Percentiles rank a stretch among this genome's conserved stretches.
phyloP scores from a whole-genome alignment of 2,113 vertebrate genomes.

The Clupea harengus region DNA sequence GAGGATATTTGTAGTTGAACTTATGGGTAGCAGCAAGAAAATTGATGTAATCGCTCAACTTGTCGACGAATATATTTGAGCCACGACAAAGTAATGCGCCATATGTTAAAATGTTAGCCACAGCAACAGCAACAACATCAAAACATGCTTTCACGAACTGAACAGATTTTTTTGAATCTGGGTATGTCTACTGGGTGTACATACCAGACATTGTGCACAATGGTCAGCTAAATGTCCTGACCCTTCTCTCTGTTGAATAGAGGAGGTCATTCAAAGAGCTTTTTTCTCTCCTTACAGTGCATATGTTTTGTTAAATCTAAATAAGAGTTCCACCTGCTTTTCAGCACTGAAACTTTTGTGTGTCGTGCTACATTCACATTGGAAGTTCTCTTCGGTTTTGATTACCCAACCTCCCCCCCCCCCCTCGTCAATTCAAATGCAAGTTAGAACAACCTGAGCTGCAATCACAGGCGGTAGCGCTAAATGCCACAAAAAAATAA shows the following conservation, averaged over 20 bases:
- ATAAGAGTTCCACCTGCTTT: conserved; percentile 66
- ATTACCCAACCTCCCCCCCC: background rate
- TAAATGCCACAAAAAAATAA: background rate
- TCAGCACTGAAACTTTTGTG: conserved; percentile 59
- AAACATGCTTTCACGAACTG: conserved; percentile 10
- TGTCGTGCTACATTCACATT: conserved; percentile 55
- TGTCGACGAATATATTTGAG: conserved; percentile 4
- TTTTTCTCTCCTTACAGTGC: background rate
- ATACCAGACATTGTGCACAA: conserved; percentile 12
- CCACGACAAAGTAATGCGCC: background rate
- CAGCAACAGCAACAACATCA: conserved; percentile 18
- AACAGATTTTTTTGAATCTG: background rate
- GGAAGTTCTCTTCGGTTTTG: conserved; percentile 26
- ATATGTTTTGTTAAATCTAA: conserved; percentile 64
- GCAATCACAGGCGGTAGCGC: conserved; percentile 35
- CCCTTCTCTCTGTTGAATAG: background rate
- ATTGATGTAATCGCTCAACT: background rate
- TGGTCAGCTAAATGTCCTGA: background rate
- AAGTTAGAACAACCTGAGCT: conserved; percentile 54
- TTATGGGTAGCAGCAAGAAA: conserved; percentile 19
- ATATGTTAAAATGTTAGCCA: conserved; percentile 21
- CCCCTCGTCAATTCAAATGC: conserved; percentile 42
- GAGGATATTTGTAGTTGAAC: conserved; percentile 7
- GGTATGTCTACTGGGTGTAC: conserved; percentile 20
- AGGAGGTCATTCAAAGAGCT: background rate